Evolutionary conservation across 2,888 invertebrate genomes (phyloP), one percentile per base, ranked within the genome.

Genomic region (Agonopterix heracliana): DNA sequence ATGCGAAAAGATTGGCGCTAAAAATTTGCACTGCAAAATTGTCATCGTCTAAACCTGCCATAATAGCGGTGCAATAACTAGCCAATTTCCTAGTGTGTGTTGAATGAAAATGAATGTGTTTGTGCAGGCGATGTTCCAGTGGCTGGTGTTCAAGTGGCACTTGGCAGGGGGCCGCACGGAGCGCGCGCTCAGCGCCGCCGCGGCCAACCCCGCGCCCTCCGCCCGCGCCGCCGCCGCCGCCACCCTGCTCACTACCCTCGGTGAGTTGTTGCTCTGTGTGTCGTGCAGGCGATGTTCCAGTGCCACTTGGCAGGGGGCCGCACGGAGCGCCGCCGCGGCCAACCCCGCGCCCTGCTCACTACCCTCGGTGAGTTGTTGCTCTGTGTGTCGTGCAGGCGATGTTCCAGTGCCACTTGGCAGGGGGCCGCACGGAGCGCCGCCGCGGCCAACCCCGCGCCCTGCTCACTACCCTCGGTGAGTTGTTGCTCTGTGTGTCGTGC

Each of bases 131-230:
- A 84, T 87, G 80, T 88, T 88, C 78, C 89, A 89, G 56, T 89
- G 89, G 81, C 68, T 88, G 60, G 85, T 89, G 64, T 88, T 88
- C 78, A 87, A 86, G 69, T 88, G 87, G 82, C 87, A 87, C 75
- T 61, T 88, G 65, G 63, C 79, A 17, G 80, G 86, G 53, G 87
- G 85, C 0, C 78, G 83, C 53, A 80, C 84, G 63, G 71, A 74
- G 70, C 81, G 86, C 42, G 88, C 89, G 43, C 76, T 88, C 11
- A 57, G 66, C 49, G 87, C 88, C 4, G 89, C 88, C 44, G 83
- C 82, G 54, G 86, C 85, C 55, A 82, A 70, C 66, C 81, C 86
- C 38, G 82, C 84, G 56, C 77, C 80, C 49, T 71, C 74, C 66
- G 87, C 87, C 41, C 75, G 88, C 40, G 77, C 77, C 53, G 76